Base-by-base conservation (phyloP, 2,888 invertebrate species). In the Pterostichus niger region DNA sequence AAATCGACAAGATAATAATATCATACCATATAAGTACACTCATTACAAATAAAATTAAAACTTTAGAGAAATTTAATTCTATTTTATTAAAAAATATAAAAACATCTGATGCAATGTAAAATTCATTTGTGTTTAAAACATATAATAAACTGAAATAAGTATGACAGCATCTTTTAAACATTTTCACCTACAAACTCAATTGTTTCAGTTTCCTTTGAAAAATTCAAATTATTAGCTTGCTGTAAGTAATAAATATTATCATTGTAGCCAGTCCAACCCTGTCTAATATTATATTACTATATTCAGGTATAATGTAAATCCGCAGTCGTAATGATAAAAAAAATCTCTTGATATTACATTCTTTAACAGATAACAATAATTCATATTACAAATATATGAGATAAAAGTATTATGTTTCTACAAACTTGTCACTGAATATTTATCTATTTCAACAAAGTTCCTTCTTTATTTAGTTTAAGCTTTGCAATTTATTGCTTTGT, bases 241-340 rank as follows among this genome's bases (percentile, higher is more conserved):
- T 24, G 2, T 24, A 1, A 24, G 24, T 24, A 24, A 24, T 24
- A 24, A 24, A 24, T 24, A 24, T 24, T 40, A 40, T 15, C 31
- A 59, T 31, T 59, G 15, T 9, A 10, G 59, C 59, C 6, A 59
- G 31, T 59, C 17, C 59, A 31, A 6, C 17, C 44, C 44, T 71
- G 44, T 17, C 9, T 17, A 71, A 15, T 71, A 71, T 71, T 71
- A 71, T 17, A 71, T 44, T 71, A 33, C 33, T 33, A 64, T 7
- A 64, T 35, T 64, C 35, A 64, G 44, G 68, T 71, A 71, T 64
- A 71, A 71, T 71, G 15, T 71, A 40, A 71, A 71, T 2, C 15
- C 44, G 44, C 46, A 11, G 9, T 71, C 15, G 68, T 71, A 64
- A 71, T 71, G 68, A 71, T 71, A 71, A 71, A 24, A n/a, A 71